Evolutionary conservation across 2,888 invertebrate species (phyloP).

Genomic region (Opisthograptis luteolata): DNA sequence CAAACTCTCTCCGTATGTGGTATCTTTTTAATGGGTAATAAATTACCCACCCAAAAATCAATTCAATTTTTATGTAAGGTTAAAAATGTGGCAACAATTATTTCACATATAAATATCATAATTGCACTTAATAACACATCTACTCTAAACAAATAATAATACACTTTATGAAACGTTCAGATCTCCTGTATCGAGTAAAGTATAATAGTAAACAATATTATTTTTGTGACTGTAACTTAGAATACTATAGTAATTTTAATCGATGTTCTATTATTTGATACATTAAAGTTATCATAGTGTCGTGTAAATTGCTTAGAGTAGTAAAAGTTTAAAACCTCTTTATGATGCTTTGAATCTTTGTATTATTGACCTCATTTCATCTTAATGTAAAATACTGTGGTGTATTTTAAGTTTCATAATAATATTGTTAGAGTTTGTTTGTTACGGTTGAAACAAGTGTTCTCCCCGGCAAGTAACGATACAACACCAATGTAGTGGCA

Average conservation of each 20-base stretch:
- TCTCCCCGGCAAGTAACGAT: constrained; percentile 37
- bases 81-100: neutral
- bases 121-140: constrained; percentile 25
- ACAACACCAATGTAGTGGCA: constrained; percentile 49
- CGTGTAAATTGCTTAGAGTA: constrained; percentile 56
- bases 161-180: constrained; percentile 36
- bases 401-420: constrained; percentile 48
- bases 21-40: too few species aligned
- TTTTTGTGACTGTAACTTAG: constrained; percentile 48
- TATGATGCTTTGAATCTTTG: constrained; percentile 33
- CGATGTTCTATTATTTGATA: constrained; percentile 48
- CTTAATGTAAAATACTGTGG: constrained; percentile 52
- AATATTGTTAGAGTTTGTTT: constrained; percentile 41
- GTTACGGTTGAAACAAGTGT: constrained; percentile 41
- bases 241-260: constrained; percentile 44
- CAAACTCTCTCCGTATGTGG: too few species aligned
- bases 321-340: constrained; percentile 24
- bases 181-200: constrained; percentile 42
- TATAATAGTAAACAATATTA: constrained; percentile 42
- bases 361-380: constrained; percentile 41
- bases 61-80: too few species aligned
- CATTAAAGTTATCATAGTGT: constrained; percentile 46
- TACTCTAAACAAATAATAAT: constrained; percentile 13
- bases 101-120: neutral
- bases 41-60: too few species aligned